phyloP scores from a whole-genome alignment of 2,113 vertebrate species.

The Burhinus bistriatus region DNA sequence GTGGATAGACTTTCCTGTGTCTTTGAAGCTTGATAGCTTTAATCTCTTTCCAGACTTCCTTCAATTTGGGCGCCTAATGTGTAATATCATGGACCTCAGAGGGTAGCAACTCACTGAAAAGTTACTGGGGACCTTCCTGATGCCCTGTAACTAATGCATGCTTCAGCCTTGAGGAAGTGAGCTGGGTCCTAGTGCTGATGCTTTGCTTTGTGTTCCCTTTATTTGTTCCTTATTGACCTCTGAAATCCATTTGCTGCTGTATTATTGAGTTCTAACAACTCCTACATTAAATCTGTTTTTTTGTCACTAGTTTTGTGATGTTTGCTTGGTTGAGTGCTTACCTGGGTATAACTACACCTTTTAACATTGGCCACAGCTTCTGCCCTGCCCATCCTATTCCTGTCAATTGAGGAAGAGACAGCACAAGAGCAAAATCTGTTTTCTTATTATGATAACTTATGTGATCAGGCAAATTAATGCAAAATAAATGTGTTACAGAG shows the following conservation, averaged over 20 bases:
- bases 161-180: not conserved
- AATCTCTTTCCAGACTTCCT: not conserved
- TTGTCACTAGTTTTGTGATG: not conserved
- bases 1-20: not conserved
- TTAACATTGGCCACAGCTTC: not conserved
- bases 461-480: not conserved
- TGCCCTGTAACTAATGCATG: not conserved
- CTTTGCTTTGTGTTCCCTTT: not conserved
- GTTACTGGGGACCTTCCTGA: not conserved
- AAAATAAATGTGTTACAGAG: not conserved
- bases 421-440: not conserved
- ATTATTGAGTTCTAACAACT: not conserved
- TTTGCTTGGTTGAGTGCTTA: not conserved
- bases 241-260: not conserved
- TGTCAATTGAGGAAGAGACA: not conserved
- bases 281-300: not conserved
- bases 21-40: conserved; percentile 16
- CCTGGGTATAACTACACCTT: not conserved
- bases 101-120: not conserved
- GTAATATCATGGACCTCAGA: not conserved
- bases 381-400: not conserved
- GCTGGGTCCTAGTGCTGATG: not conserved
- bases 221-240: not conserved
- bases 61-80: not conserved
- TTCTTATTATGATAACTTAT: not conserved